These are phyloP conservation scores for Lota lota DNA, from an alignment of 2,113 vertebrate species.

Conservation along the genomic window DNA sequence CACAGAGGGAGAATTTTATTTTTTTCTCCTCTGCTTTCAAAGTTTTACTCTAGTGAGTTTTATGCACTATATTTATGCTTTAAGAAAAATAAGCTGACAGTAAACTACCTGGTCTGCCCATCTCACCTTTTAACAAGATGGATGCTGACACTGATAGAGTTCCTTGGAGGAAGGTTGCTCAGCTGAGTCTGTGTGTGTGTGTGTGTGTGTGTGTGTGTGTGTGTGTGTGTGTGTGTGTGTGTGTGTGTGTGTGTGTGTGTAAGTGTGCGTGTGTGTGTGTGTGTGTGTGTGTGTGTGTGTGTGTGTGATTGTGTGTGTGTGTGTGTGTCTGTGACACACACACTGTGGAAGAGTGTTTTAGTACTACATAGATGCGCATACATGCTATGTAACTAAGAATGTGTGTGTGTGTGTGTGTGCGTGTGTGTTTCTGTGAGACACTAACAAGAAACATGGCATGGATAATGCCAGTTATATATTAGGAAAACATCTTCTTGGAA, in stretches of 20 bases:
- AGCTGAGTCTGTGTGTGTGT: conserved; percentile 14
- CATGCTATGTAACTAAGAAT: too few relatives aligned
- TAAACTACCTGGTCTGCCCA: conserved; percentile 51
- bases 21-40: conserved; percentile 53
- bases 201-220: not conserved
- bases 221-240: conserved; percentile 11
- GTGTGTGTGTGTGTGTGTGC: too few relatives aligned
- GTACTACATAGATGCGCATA: too few relatives aligned
- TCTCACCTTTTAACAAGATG: conserved; percentile 66
- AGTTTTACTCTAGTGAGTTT: conserved; percentile 63
- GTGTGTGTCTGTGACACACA: not conserved
- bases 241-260: not conserved
- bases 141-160: conserved; percentile 52
- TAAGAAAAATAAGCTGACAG: conserved; percentile 61
- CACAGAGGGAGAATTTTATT: conserved; percentile 53
- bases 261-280: not conserved
- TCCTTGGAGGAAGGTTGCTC: conserved; percentile 51
- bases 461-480: too few relatives aligned
- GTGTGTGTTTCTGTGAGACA: too few relatives aligned
- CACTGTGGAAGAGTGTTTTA: too few relatives aligned
- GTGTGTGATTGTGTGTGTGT: too few relatives aligned
- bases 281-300: too few relatives aligned
- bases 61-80: conserved; percentile 65
- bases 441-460: too few relatives aligned
- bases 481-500: too few relatives aligned